A percentile compares a stretch with the other conserved stretches of the same genome.
Evolutionary conservation across 2,888 invertebrate genomes (phyloP).

Genomic region (Heliconius erato): DNA sequence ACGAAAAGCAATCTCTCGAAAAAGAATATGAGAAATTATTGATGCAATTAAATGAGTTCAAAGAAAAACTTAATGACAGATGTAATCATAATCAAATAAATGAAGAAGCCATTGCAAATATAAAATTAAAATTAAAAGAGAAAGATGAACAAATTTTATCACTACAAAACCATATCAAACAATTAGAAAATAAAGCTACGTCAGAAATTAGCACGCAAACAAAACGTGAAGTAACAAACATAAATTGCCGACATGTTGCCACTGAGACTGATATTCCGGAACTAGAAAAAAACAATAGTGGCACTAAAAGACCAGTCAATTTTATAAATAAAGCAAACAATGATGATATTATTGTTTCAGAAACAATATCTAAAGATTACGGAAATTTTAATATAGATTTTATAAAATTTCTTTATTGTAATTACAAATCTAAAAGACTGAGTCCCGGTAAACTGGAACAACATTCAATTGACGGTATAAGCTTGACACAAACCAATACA

Average conservation of each 20-base stretch:
- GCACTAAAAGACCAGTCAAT: background rate
- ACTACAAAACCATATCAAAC: conserved; percentile 61
- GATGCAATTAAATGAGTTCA: conserved; percentile 59
- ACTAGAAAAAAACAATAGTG: conserved; percentile 22
- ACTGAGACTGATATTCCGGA: conserved; percentile 59
- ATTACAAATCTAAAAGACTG: conserved; percentile 69
- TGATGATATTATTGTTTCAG: background rate
- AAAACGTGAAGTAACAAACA: background rate
- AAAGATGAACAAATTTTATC: conserved; percentile 59
- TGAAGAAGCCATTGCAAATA: conserved; percentile 58
- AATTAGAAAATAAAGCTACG: conserved; percentile 60
- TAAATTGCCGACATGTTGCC: conserved; percentile 25
- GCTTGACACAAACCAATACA: background rate
- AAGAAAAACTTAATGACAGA: conserved; percentile 60
- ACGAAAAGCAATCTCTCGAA: conserved; percentile 67
- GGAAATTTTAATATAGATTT: conserved; percentile 63
- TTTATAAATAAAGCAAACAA: background rate
- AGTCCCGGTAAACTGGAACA: conserved; percentile 65
- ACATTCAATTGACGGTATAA: conserved; percentile 58
- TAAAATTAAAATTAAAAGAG: conserved; percentile 58
- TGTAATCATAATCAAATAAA: conserved; percentile 55
- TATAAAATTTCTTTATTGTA: conserved; percentile 64
- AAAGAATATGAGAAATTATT: conserved; percentile 64
- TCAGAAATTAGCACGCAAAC: conserved; percentile 56
- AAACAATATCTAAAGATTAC: conserved; percentile 51